Evolutionary conservation across 2,888 invertebrate species (phyloP).

Genomic region (Baccha elongata): DNA sequence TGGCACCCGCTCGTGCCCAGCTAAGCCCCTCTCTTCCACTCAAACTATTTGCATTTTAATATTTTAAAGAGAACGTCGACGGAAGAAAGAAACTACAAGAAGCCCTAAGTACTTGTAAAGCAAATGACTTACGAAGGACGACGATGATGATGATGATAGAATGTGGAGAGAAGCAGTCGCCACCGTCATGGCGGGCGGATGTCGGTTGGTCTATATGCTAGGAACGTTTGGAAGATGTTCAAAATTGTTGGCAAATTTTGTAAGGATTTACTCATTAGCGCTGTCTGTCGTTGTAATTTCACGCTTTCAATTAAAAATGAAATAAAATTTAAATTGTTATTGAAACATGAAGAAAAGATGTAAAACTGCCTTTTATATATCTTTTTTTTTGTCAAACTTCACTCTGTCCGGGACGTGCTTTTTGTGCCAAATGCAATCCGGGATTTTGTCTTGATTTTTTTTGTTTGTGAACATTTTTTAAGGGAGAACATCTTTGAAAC

Average conservation of each 20-base stretch:
- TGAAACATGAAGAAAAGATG: slow-evolving; percentile 45
- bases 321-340: slow-evolving; percentile 63
- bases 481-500: slow-evolving; percentile 15
- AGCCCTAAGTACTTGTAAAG: slow-evolving; percentile 46
- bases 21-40: slow-evolving; percentile 20
- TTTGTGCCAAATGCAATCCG: background rate
- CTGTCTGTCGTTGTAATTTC: slow-evolving; percentile 70
- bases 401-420: slow-evolving; percentile 12
- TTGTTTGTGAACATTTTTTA: background rate
- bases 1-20: background rate
- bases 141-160: slow-evolving; percentile 3
- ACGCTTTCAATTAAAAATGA: slow-evolving; percentile 71
- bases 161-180: background rate
- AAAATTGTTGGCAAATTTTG: slow-evolving; percentile 59
- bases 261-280: slow-evolving; percentile 72
- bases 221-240: slow-evolving; percentile 33
- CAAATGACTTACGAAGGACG: slow-evolving; percentile 37
- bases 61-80: slow-evolving; percentile 43
- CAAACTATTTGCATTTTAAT: slow-evolving; percentile 69
- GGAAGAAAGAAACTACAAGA: slow-evolving; percentile 40
- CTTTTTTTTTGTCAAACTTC: background rate
- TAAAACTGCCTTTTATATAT: background rate
- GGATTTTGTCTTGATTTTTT: background rate
- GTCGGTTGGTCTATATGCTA: too few relatives aligned
- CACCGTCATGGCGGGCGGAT: background rate